Percentiles rank a stretch among this genome's conserved stretches.
These are phyloP conservation scores for Cyprinodon brontotheroides DNA, from an alignment of 2,113 vertebrate species.

Conservation along the genomic window DNA sequence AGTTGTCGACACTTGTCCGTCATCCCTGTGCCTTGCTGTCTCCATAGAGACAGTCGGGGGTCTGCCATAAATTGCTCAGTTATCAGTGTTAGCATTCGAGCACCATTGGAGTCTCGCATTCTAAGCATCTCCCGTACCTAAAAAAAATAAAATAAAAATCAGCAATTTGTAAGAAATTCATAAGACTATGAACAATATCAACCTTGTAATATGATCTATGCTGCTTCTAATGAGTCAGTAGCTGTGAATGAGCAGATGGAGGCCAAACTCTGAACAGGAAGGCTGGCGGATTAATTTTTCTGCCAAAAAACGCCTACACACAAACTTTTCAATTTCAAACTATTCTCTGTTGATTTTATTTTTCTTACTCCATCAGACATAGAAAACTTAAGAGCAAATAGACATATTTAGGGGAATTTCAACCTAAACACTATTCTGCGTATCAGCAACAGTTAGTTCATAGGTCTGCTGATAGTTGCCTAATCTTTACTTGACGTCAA, in stretches of 20 bases:
- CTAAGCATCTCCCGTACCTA: slow-evolving; percentile 98
- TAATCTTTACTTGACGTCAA: not conserved
- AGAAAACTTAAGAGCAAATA: too few relatives aligned
- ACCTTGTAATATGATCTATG: too few relatives aligned
- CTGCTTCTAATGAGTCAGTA: not conserved
- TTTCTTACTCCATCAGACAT: too few relatives aligned
- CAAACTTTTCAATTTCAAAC: not conserved
- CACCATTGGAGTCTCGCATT: slow-evolving; percentile 98
- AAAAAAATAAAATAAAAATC: slow-evolving; percentile 10
- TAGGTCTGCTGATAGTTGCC: not conserved
- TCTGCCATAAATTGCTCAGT: slow-evolving; percentile 99
- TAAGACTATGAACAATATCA: not conserved
- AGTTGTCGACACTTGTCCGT: slow-evolving; percentile 98
- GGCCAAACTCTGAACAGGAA: not conserved
- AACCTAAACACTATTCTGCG: not conserved
- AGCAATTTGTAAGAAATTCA: not conserved
- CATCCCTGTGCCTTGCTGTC: slow-evolving; percentile 97
- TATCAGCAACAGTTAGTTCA: not conserved
- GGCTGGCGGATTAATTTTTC: too few relatives aligned
- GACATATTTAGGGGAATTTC: too few relatives aligned
- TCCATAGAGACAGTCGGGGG: slow-evolving; percentile 95
- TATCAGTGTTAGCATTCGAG: slow-evolving; percentile 96
- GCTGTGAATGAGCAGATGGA: not conserved
- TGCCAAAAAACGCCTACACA: not conserved
- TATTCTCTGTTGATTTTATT: not conserved